Conservation (phyloP, 2,888 invertebrate species). For the Xylota sylvarum region DNA sequence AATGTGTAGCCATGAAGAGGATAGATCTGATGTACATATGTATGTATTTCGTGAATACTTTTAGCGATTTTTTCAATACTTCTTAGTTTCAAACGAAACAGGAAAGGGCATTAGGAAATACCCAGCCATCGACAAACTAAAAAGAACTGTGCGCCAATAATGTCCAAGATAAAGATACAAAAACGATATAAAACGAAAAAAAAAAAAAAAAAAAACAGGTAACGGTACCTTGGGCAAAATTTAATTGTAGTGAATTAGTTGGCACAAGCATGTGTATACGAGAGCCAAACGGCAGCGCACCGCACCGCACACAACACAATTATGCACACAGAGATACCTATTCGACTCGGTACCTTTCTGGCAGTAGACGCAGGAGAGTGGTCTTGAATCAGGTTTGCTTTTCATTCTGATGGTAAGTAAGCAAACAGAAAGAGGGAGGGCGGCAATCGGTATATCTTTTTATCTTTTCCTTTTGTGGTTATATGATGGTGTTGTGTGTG, state of each 20-base stretch:
- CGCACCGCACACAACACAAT: slow-evolving; percentile 21
- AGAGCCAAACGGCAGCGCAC: slow-evolving; percentile 42
- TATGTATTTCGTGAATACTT: neutral
- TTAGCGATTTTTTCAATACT: neutral
- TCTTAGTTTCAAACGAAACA: neutral
- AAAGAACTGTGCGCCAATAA: neutral
- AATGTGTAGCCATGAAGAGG: neutral
- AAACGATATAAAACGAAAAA: slow-evolving; percentile 15
- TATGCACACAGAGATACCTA: slow-evolving; percentile 20
- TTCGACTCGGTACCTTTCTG: slow-evolving; percentile 4
- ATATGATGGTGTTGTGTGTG: slow-evolving; percentile 43
- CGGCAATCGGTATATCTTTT: slow-evolving; percentile 2
- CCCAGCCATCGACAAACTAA: neutral
- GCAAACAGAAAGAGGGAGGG: neutral
- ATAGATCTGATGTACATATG: neutral
- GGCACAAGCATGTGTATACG: slow-evolving; percentile 45
- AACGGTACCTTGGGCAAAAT: slow-evolving; percentile 68
- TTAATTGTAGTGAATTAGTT: slow-evolving; percentile 64
- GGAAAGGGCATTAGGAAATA: slow-evolving; percentile 1
- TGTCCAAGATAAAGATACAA: slow-evolving; percentile 12
- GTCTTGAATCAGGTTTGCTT: slow-evolving; percentile 66
- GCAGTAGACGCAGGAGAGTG: slow-evolving; percentile 32
- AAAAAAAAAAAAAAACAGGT: slow-evolving; percentile 48
- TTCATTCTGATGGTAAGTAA: slow-evolving; percentile 40
- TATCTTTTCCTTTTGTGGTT: slow-evolving; percentile 48